These are phyloP conservation scores for Isotomurus palustris DNA, from an alignment of 2,888 invertebrate genomes.

Conservation along the genomic window DNA sequence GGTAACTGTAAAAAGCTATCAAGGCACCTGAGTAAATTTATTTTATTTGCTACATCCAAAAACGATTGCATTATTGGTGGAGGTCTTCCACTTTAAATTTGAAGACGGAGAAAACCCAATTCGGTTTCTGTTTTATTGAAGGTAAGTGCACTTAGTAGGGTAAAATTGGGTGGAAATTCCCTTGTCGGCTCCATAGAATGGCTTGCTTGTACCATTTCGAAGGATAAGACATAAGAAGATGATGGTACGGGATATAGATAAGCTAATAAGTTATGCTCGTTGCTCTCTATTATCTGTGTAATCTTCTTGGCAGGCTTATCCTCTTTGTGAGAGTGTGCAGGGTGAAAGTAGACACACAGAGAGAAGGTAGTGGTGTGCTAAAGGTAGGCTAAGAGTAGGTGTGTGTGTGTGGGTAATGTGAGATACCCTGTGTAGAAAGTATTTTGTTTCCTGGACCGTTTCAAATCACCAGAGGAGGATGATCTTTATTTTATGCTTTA, in stretches of 20 bases:
- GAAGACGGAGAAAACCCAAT: background rate
- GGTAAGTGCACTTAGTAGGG: slow-evolving; percentile 4
- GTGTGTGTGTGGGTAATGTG: too few species aligned
- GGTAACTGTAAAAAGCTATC: background rate
- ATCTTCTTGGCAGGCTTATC: too few species aligned
- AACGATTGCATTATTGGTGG: background rate
- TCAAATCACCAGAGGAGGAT: background rate
- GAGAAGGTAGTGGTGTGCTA: too few species aligned
- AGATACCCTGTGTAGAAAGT: background rate
- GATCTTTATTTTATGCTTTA: slow-evolving; percentile 3
- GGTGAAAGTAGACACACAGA: too few species aligned
- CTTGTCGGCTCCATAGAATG: too few species aligned
- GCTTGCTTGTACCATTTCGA: too few species aligned
- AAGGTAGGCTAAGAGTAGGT: too few species aligned
- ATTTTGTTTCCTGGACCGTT: background rate
- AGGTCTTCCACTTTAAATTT: background rate
- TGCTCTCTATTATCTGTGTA: too few species aligned
- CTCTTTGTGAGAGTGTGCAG: too few species aligned
- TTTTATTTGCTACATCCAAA: background rate
- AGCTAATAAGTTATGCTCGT: too few species aligned
- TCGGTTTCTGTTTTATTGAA: slow-evolving; percentile 1
- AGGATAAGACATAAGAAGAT: too few species aligned
- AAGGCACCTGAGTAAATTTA: background rate
- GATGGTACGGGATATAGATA: too few species aligned
- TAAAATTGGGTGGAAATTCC: background rate